Conservation (phyloP, 2,797 vertebrate species). For the Rhodeus uyekii region DNA sequence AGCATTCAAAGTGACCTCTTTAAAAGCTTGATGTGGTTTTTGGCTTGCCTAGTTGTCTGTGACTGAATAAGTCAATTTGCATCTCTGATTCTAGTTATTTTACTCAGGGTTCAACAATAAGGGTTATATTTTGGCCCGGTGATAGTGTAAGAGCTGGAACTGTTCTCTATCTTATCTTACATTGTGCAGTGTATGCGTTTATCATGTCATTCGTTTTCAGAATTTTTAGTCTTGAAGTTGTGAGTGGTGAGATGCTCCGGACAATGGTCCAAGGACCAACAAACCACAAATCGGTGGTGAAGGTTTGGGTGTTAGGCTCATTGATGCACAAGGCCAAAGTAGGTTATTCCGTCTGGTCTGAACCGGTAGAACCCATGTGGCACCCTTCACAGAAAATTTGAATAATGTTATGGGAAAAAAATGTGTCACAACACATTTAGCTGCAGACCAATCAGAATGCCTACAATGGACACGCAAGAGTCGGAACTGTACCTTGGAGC, state of each 20-base stretch:
- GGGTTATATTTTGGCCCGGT: too few species aligned
- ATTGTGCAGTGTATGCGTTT: neutral
- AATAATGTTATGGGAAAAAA: too few species aligned
- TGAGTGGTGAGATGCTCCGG: neutral
- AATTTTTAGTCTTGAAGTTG: too few species aligned
- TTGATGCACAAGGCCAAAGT: neutral
- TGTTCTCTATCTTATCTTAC: neutral
- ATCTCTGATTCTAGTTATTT: neutral
- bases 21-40: slow-evolving; percentile 28
- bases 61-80: slow-evolving; percentile 3
- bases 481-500: neutral
- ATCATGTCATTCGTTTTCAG: neutral
- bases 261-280: neutral
- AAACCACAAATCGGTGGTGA: neutral
- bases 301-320: neutral
- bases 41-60: neutral
- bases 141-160: neutral
- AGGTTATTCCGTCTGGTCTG: neutral
- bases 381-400: too few species aligned
- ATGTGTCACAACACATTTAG: neutral
- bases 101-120: neutral
- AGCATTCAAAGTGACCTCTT: slow-evolving; percentile 30
- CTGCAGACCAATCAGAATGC: neutral
- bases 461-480: neutral
- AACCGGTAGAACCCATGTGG: neutral